Base-by-base conservation (phyloP, 2,888 invertebrate genomes). In the Chrysotoxum bicinctum region DNA sequence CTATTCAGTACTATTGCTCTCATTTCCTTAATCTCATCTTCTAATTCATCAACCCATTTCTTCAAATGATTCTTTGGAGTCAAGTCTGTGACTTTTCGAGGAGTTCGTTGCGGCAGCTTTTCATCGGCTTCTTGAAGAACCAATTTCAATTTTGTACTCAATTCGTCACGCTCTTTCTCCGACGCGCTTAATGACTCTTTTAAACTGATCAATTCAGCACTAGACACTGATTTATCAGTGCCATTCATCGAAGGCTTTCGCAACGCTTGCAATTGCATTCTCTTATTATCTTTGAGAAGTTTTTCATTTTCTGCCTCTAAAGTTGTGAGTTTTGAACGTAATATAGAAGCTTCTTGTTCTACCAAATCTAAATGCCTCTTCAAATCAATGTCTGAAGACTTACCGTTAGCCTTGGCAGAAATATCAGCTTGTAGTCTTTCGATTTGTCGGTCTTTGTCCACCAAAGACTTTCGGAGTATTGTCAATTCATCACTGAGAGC, bases 1-100 rank as follows among this genome's bases (percentile, higher is more conserved):
- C 90, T 88, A 85, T 93, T 89, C 88, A 92, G 88, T 90, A 93
- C 88, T 76, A 91, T 89, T 8, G 90, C 90, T 66, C 92, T 89
- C 90, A 92, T 89, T 76, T 92, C 91, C 32, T 95, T 95, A 87
- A 97, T 95, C 93, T 98, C 98, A 89, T 94, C 96, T 92, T 98
- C 98, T 88, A 98, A 93, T 87, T 98, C 97, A 78, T 96, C 95
- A 2, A 98, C 95, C 95, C 97, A 96, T 89, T 94, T 96, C 88
- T 90, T 96, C 89, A 97, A 92, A 62, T 90, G 91, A 74, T 90
- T 90, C 87, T 91, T 92, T 0, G 91, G 91, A 21, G 91, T 92
- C 16, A 92, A 92, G 89, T 96, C 96, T 8, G 95, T 95, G 9
- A 95, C 93, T 89, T 95, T 95, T 89, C 96, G 96, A 4, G 95